Evolutionary conservation across 2,797 vertebrate species (phyloP).

Genomic region (Alca torda): DNA sequence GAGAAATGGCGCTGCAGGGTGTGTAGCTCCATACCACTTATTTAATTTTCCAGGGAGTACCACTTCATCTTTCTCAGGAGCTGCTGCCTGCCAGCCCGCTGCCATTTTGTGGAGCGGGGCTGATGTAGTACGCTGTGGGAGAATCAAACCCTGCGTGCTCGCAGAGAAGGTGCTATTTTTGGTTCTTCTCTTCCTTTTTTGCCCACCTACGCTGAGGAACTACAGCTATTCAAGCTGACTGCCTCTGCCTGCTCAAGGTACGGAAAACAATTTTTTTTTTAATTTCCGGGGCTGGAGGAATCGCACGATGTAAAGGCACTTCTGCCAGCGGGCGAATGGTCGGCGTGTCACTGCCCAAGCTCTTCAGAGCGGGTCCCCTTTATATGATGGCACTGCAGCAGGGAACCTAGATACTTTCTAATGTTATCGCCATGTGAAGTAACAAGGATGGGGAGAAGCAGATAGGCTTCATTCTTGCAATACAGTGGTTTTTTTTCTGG

Average conservation of each 20-base stretch:
- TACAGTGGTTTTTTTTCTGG: neutral
- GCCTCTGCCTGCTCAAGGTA: neutral
- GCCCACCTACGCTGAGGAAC: neutral
- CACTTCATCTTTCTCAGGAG: slow-evolving; percentile 11
- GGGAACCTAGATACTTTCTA: neutral
- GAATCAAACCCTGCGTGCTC: neutral
- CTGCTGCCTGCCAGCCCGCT: slow-evolving; percentile 26
- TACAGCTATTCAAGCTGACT: neutral
- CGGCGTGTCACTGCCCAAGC: neutral
- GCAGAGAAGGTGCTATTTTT: slow-evolving; percentile 27
- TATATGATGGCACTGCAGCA: neutral
- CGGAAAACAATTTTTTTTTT: neutral
- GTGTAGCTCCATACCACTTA: neutral
- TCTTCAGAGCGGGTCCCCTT: rapidly evolving
- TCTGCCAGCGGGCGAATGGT: neutral
- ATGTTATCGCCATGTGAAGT: neutral
- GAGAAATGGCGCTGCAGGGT: neutral
- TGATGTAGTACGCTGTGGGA: neutral
- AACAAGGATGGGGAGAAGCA: neutral
- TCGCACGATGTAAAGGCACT: rapidly evolving
- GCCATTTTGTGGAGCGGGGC: neutral
- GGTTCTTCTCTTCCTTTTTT: slow-evolving; percentile 10
- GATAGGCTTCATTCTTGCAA: neutral
- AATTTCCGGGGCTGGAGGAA: neutral
- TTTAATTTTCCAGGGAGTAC: slow-evolving; percentile 37